Evolutionary conservation across 2,113 vertebrate species (phyloP), one percentile per base, ranked within the genome.

Genomic region (Struthio camelus): DNA sequence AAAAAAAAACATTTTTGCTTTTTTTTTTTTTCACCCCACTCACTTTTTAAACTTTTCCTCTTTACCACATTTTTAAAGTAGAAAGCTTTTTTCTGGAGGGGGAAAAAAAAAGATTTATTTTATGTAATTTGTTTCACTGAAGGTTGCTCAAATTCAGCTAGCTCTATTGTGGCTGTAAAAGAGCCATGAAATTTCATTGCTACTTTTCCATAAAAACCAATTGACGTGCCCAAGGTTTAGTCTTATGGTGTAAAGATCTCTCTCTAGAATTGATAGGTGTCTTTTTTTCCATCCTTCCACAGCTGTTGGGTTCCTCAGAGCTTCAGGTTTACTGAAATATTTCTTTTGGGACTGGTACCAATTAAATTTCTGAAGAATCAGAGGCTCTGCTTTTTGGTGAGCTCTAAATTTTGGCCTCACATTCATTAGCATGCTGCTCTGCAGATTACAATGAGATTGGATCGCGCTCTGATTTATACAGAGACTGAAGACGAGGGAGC

Each of bases 331-430:
- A 16, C 79, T 69, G 40, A 80, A 88, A 64, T 72, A n/a, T 85
- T 83, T 90, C 80, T 94, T 65, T 53, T 22, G 90, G 50, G 76
- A 58, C 34, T 34, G 59, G 89, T 90, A 90, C 54, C 59, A 83
- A 86, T 95, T 94, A 83, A 93, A 93, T 84, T 50, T 13, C 27
- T 50, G 25, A 91, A 30, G n/a, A 87, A 87, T 85, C 78, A 61
- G 64, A 70, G 46, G 44, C n/a, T 92, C 76, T 90, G 64, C 82
- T 83, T 69, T 85, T 69, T 67, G 40, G 5, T 88, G 73, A 51
- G 34, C 67, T 53, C 66, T 85, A 56, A 85, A 34, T 83, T 44
- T 58, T 64, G 69, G 25, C 51, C 80, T 90, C 6, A 0, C 7
- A 7, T 46, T 66, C 13, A 18, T 4, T 51, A 86, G 58, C 86